Evolutionary conservation across 2,113 vertebrate species (phyloP).

Genomic region (Chaetodon auriga): DNA sequence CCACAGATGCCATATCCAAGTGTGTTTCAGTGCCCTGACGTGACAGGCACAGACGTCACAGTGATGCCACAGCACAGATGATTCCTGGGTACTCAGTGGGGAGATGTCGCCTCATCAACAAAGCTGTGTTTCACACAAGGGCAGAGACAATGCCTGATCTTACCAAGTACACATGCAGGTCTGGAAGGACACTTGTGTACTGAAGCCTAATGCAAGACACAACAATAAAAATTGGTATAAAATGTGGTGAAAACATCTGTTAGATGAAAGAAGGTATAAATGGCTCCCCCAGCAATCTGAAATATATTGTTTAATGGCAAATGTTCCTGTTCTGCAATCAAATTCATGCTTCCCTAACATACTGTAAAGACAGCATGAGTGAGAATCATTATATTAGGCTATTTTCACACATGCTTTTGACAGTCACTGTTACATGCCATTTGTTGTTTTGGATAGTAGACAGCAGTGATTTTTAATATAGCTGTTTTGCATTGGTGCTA

Average conservation of each 20-base stretch:
- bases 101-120: constrained; percentile 80
- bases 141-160: constrained; percentile 60
- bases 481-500: too few relatives aligned
- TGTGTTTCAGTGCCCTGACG: constrained; percentile 56
- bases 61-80: constrained; percentile 72
- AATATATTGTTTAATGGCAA: background rate
- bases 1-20: constrained; percentile 44
- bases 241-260: background rate
- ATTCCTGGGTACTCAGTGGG: constrained; percentile 67
- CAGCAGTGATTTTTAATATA: background rate
- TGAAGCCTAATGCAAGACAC: background rate
- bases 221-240: background rate
- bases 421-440: background rate
- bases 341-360: background rate
- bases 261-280: background rate
- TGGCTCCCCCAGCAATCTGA: background rate
- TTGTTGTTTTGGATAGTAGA: background rate
- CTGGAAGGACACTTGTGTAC: background rate
- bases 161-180: background rate
- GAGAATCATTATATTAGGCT: background rate
- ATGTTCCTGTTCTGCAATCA: background rate
- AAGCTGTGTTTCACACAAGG: constrained; percentile 70
- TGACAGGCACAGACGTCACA: constrained; percentile 71
- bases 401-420: background rate
- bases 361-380: background rate